phyloP scores from a whole-genome alignment of 1,140 invertebrate genomes.

The Whitmania pigra region DNA sequence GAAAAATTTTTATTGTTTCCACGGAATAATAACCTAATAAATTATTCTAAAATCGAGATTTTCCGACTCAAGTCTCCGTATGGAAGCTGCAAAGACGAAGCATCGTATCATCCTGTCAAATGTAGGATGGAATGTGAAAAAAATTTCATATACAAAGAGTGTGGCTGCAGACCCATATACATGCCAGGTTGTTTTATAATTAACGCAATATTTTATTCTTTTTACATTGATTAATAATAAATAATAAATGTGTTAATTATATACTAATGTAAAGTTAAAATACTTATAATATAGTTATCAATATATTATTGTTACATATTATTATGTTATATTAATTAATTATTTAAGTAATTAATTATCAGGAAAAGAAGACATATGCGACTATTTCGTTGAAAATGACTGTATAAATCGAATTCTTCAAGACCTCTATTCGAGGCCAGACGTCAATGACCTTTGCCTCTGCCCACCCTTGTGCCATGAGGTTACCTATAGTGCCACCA shows the following conservation, averaged over 20 bases:
- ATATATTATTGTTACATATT: background rate
- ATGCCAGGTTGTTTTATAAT: background rate
- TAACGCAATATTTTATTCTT: background rate
- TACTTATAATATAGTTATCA: background rate
- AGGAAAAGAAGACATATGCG: background rate
- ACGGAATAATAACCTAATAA: background rate
- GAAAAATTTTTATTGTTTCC: background rate
- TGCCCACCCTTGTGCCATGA: slow-evolving; percentile 9
- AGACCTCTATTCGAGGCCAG: background rate
- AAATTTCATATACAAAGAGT: background rate
- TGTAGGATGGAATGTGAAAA: background rate
- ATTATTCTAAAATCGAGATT: background rate
- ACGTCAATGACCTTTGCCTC: background rate
- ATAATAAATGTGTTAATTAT: no score
- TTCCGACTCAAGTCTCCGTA: background rate
- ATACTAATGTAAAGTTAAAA: no score
- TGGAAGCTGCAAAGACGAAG: slow-evolving; percentile 4
- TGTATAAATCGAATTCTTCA: background rate
- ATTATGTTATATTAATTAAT: background rate
- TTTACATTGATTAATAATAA: no score
- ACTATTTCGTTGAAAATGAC: background rate
- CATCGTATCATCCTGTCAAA: background rate
- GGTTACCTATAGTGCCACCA: background rate
- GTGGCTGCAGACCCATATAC: slow-evolving; percentile 8
- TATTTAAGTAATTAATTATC: background rate